phyloP scores from a whole-genome alignment of 2,888 invertebrate genomes.

The Drosophila limbata region DNA sequence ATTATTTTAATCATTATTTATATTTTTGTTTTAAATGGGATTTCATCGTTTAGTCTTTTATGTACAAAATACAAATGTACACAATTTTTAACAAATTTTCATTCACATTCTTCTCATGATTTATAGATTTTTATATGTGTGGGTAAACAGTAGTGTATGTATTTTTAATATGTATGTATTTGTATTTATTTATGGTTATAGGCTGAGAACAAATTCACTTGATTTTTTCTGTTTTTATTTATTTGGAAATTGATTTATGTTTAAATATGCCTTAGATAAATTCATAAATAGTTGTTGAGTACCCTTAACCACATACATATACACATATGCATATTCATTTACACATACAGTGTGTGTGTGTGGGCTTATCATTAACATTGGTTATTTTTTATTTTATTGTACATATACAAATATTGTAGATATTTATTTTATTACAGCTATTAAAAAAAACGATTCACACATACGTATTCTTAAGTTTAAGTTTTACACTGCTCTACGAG shows the following conservation, averaged over 20 bases:
- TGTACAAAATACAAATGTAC: constrained; percentile 37
- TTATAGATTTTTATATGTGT: constrained; percentile 18
- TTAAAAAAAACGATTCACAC: constrained; percentile 28
- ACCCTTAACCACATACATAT: background rate
- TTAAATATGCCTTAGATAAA: constrained; percentile 18
- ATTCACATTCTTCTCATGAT: constrained; percentile 1
- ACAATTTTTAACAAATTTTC: constrained; percentile 20
- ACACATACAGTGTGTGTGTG: constrained; percentile 3
- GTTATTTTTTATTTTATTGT: constrained; percentile 13
- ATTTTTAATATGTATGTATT: background rate
- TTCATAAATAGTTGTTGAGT: constrained; percentile 10
- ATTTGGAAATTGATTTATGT: constrained; percentile 39
- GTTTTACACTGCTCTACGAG: constrained; percentile 41
- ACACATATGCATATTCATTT: constrained; percentile 8
- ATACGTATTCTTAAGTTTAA: constrained; percentile 36
- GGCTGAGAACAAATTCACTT: constrained; percentile 43
- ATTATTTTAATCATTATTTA: constrained; percentile 6
- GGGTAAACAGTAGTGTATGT: background rate
- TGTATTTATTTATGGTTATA: constrained; percentile 11
- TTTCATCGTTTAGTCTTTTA: background rate
- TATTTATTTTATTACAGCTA: constrained; percentile 24
- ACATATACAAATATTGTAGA: constrained; percentile 25
- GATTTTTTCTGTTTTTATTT: constrained; percentile 11
- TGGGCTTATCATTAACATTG: constrained; percentile 19
- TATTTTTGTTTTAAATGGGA: background rate